Base-by-base conservation (phyloP, 1,140 invertebrate genomes). In the Drosophila elegans region DNA sequence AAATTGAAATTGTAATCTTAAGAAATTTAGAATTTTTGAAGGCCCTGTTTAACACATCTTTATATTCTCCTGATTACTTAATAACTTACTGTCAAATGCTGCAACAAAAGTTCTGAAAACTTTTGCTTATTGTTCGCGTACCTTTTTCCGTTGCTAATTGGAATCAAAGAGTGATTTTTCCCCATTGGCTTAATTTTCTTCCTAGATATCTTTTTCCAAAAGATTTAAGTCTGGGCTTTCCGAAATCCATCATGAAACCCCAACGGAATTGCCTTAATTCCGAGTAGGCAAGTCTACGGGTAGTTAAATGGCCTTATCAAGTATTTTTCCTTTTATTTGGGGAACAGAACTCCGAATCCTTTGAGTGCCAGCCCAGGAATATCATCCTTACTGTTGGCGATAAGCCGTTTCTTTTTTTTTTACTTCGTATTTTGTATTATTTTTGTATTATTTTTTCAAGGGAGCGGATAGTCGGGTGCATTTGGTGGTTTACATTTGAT, bases 401-500 rank as follows among this genome's bases (percentile, higher is more conserved):
- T 60, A 63, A 63, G 60, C 54, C 60, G n/a, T 10, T 32, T 36
- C n/a, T 9, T 13, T 21, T 12, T 49, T 49, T 46, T 49, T 45
- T 25, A 45, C 59, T 59, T 57, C 34, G 61, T 62, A 29, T 27
- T 45, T 57, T 21, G 46, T 54, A 29, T 53, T 32, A 52, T 11
- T 36, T 46, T 54, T 10, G n/a, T 27, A 4, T 29, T 6, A 16
- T 29, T 46, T 38, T 38, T 36, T 13, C 12, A 2, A 6, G 12
- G 39, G 25, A 36, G 13, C 10, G 4, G 25, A 12, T 38, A 45
- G 48, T 21, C 27, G 34, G 53, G 46, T 42, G 32, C 16, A 21
- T 27, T 38, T 46, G 52, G 54, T 41, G 62, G 74, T 45, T 71
- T 61, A 54, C 83, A 68, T 88, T 89, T 88, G 82, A 86, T 83